These are phyloP conservation scores for Mungos mungo DNA, from an alignment of 2,113 vertebrate species.

Conservation along the genomic window DNA sequence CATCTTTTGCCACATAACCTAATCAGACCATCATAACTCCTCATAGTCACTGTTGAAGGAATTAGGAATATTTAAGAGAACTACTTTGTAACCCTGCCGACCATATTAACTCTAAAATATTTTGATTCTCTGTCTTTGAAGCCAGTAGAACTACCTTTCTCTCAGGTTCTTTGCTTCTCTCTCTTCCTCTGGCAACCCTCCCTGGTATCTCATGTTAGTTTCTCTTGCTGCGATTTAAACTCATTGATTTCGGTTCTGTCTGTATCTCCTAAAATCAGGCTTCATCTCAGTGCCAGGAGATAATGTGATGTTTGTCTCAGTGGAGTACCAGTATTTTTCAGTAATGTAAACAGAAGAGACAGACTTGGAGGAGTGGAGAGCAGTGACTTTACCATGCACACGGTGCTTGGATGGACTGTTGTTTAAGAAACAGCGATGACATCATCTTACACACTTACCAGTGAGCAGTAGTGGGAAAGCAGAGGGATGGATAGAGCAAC, in stretches of 20 bases:
- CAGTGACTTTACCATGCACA: background rate
- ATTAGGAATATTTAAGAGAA: background rate
- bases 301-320: background rate
- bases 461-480: background rate
- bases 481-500: background rate
- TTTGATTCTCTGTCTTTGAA: background rate
- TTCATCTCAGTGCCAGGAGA: background rate
- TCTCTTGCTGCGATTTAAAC: conserved; percentile 4
- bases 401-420: background rate
- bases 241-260: background rate
- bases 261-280: background rate
- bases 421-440: background rate
- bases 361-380: background rate
- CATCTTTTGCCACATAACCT: background rate
- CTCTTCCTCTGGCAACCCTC: background rate
- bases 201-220: background rate
- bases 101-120: background rate
- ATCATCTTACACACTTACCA: background rate
- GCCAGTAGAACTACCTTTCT: background rate
- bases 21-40: background rate
- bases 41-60: background rate
- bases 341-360: background rate
- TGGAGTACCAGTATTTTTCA: background rate
- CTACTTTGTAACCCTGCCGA: background rate
- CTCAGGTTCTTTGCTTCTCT: background rate